Conservation (phyloP, 2,113 vertebrate species). For the Amphilophus citrinellus region DNA sequence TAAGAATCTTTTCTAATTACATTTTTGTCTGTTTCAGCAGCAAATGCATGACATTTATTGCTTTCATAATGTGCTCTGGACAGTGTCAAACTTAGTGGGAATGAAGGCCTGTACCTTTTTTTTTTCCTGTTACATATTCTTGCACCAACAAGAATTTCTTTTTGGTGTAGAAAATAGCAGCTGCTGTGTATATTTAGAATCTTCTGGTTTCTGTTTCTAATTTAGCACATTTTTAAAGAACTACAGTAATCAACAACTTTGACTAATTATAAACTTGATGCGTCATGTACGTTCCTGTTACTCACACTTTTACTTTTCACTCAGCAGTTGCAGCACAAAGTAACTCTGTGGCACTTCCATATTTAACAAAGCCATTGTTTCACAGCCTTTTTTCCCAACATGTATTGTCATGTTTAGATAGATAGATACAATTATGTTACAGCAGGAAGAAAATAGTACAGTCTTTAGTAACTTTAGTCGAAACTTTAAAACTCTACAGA, state of each 20-base stretch:
- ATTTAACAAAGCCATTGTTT: constrained; percentile 29
- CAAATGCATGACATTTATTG: too few species aligned
- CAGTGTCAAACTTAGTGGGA: too few species aligned
- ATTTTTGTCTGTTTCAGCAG: too few species aligned
- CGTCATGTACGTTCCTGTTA: neutral
- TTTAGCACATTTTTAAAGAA: neutral
- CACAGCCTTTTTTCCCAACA: neutral
- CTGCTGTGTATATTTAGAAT: neutral
- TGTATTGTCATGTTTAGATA: neutral
- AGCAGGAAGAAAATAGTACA: too few species aligned
- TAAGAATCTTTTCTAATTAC: too few species aligned
- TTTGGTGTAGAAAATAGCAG: neutral
- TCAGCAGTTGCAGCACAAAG: constrained; percentile 20
- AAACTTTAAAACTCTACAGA: neutral
- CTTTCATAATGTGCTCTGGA: too few species aligned
- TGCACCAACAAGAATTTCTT: too few species aligned
- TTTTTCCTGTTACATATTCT: too few species aligned
- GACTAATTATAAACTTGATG: neutral
- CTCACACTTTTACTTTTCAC: neutral
- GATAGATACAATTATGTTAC: too few species aligned
- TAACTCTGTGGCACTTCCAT: constrained; percentile 13
- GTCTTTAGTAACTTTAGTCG: neutral
- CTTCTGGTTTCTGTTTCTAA: neutral
- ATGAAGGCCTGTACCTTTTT: too few species aligned
- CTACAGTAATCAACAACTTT: too few species aligned